Base-by-base conservation (phyloP, 2,888 invertebrate genomes). In the Andrena marginata region DNA sequence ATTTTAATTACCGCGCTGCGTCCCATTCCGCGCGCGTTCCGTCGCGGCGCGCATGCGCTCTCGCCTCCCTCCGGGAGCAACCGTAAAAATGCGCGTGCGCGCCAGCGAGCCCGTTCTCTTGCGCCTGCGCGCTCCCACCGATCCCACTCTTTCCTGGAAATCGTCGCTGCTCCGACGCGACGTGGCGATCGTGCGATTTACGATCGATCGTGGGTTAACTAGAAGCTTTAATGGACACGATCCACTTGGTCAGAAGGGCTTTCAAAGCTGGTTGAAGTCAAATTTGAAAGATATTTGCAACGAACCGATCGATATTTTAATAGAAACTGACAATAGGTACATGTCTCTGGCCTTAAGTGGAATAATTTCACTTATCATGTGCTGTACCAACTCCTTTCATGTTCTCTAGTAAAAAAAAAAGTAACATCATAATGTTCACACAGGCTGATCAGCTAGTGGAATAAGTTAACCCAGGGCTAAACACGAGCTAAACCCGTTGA, bases 1-100 rank as follows among this genome's bases (percentile, higher is more conserved):
- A 85, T 85, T 85, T 85, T 85, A 85, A 85, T 85, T 85, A 81
- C 85, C 70, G 81, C 77, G 69, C 72, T 51, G 51, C 82, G 75
- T 70, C 70, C 70, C 80, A 80, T 82, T 80, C 79, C 73, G 73
- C 68, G 67, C 56, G 75, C 75, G 82, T 80, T 71, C 63, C 75
- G 73, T 42, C 69, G 33, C 65, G 56, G 16, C 60, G 74, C 82
- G 68, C 72, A 68, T 65, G 59, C 71, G 68, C 83, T 63, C 64
- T 56, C 69, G 51, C 73, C 35, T 26, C 20, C 20, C 51, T 20
- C 7, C 51, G 20, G 20, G 65, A 20, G 74, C 77, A 72, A 71
- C 67, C 48, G 69, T 65, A 80, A 74, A 80, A 75, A 75, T 80
- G 67, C 74, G 67, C 70, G 56, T 75, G 70, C 80, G 74, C 81